Evolutionary conservation across 2,797 vertebrate species (phyloP), one percentile per base, ranked within the genome.

Genomic region (Diglossa cyanea): DNA sequence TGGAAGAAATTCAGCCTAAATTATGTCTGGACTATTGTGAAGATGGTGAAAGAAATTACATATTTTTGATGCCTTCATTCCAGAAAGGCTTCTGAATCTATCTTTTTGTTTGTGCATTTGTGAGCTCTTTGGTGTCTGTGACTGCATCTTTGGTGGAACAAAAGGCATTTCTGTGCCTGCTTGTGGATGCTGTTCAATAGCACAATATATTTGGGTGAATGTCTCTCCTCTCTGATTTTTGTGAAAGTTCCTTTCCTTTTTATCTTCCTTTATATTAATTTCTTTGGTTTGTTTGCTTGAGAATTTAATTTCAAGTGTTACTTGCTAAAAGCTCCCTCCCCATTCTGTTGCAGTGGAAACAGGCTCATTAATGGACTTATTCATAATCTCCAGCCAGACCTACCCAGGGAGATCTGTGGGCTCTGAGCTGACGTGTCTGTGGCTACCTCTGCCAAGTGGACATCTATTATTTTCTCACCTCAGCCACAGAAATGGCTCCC

Each of bases 401-500:
- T 85, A 5, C 76, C 73, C 37, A 19, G 71, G 51, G 86, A 85
- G 66, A 88, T 83, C 58, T 57, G 15, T 88, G 85, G 76, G 76
- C 76, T 88, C 81, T 12, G 47, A 88, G 84, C 75, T 86, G 89
- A 82, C 44, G 4, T 92, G 67, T 77, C 93, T 86, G 73, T 84
- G 91, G 88, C 81, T 75, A 51, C 66, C 74, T 84, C 84, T 95
- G 96, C 92, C 88, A 94, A 96, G 70, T 23, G 77, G 93, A 71
- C 63, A 90, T 94, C 63, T 71, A 94, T 95, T 94, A 90, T 93
- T 94, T 91, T 92, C 86, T 94, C 94, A 93, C 91, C 86, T 94
- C 90, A 63, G 83, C 79, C 73, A 26, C 86, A 88, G 74, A 81
- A 93, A 95, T 42, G 71, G 45, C 35, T 93, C 95, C 93, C 84